Evolutionary conservation across 2,888 invertebrate genomes (phyloP).

Genomic region (Flabesymbios commensalis): DNA sequence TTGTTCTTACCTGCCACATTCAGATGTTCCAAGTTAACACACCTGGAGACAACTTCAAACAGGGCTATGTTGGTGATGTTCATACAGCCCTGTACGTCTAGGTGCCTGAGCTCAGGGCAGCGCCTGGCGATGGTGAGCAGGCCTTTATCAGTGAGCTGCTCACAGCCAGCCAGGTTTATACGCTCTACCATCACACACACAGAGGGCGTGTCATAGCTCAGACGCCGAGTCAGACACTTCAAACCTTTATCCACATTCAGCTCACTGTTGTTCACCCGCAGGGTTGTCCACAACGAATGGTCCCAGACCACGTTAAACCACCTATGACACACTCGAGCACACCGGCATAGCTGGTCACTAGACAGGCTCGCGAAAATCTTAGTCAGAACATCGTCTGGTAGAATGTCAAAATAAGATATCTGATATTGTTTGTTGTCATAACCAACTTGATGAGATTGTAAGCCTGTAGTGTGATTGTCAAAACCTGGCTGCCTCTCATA

Average conservation of each 20-base stretch:
- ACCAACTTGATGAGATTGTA: slow-evolving; percentile 29
- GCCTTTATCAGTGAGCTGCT: slow-evolving; percentile 77
- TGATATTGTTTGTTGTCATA: slow-evolving; percentile 24
- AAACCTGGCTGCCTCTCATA: too few relatives aligned
- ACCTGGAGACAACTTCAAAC: slow-evolving; percentile 78
- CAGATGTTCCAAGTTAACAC: slow-evolving; percentile 80
- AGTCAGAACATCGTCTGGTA: slow-evolving; percentile 73
- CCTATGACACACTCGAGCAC: slow-evolving; percentile 76
- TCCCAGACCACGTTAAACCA: slow-evolving; percentile 81
- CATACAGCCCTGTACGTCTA: slow-evolving; percentile 77
- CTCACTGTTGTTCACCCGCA: slow-evolving; percentile 65
- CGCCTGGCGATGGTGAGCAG: slow-evolving; percentile 75
- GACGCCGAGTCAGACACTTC: slow-evolving; percentile 66
- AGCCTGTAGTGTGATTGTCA: too few relatives aligned
- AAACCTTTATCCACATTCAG: slow-evolving; percentile 71
- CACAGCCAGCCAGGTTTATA: slow-evolving; percentile 72
- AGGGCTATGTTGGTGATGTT: slow-evolving; percentile 78
- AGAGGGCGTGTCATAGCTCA: slow-evolving; percentile 72
- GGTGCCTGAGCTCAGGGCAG: slow-evolving; percentile 80
- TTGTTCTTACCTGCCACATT: slow-evolving; percentile 72
- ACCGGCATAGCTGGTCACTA: slow-evolving; percentile 73
- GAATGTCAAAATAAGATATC: slow-evolving; percentile 48
- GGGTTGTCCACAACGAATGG: slow-evolving; percentile 74
- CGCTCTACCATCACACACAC: slow-evolving; percentile 73
- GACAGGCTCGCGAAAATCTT: slow-evolving; percentile 74